Percentiles rank a stretch among this genome's conserved stretches.
These are phyloP conservation scores for Hirtodrosophila alboralis DNA, from an alignment of 2,888 invertebrate species.

Conservation along the genomic window DNA sequence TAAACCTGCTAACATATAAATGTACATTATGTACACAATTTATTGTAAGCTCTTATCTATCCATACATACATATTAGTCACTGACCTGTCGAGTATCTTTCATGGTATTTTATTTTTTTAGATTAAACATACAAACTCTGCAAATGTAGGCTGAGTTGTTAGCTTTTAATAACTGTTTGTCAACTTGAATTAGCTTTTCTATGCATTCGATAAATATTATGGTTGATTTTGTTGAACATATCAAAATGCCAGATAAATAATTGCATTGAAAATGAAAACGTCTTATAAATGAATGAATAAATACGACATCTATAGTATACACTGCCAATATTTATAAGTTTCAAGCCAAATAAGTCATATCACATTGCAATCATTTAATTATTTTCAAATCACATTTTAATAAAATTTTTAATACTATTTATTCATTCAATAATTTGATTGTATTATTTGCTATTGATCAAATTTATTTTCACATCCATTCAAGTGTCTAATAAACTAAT, in stretches of 20 bases:
- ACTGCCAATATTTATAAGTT: neutral
- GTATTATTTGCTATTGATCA: neutral
- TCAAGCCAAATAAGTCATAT: too few relatives aligned
- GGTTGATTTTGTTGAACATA: neutral
- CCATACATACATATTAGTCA: constrained; percentile 1
- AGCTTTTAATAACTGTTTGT: neutral
- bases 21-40: neutral
- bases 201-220: constrained; percentile 6
- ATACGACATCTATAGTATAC: constrained; percentile 5
- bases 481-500: constrained; percentile 16
- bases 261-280: constrained; percentile 1
- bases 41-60: neutral
- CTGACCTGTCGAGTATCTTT: constrained; percentile 10
- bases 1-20: constrained; percentile 1
- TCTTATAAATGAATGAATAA: constrained; percentile 1
- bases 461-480: constrained; percentile 21
- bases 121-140: neutral
- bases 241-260: constrained; percentile 2
- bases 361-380: too few relatives aligned
- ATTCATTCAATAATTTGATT: too few relatives aligned
- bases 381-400: too few relatives aligned
- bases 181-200: constrained; percentile 1
- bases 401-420: too few relatives aligned
- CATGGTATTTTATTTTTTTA: constrained; percentile 1
- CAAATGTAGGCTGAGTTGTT: neutral